Conservation (phyloP, 2,113 vertebrate genomes). For the Piaya cayana region DNA sequence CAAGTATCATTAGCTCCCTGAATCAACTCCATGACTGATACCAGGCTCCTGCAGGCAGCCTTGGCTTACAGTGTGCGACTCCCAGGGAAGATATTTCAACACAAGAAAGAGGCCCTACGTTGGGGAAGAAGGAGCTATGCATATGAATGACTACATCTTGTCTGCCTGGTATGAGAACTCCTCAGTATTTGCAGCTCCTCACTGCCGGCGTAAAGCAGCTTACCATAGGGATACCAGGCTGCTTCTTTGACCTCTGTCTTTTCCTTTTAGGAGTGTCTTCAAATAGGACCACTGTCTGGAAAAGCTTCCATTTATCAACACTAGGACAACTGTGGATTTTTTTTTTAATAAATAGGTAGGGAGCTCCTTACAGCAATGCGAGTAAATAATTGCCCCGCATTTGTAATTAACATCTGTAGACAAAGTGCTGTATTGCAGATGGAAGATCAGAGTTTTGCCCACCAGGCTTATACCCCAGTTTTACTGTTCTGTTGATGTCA, state of each 20-base stretch:
- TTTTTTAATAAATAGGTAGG: not conserved
- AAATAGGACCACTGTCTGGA: not conserved
- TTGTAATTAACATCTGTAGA: not conserved
- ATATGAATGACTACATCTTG: not conserved
- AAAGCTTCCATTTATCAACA: not conserved
- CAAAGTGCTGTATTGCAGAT: not conserved
- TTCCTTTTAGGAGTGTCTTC: not conserved
- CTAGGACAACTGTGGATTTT: not conserved
- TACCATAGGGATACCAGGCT: not conserved
- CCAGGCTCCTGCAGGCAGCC: not conserved
- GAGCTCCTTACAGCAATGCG: not conserved
- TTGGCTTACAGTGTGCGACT: not conserved
- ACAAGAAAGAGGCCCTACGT: not conserved
- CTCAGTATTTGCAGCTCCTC: not conserved
- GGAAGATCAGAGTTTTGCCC: not conserved
- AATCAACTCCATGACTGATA: constrained; percentile 5
- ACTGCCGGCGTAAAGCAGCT: not conserved
- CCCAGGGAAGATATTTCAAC: constrained; percentile 14
- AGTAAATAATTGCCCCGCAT: not conserved
- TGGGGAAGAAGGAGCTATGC: not conserved
- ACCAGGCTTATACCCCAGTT: not conserved
- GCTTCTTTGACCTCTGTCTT: not conserved
- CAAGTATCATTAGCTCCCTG: constrained; percentile 27
- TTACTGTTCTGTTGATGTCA: not conserved
- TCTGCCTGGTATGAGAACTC: not conserved